Evolutionary conservation across 2,888 invertebrate genomes (phyloP).

Genomic region (Erebia aethiops): DNA sequence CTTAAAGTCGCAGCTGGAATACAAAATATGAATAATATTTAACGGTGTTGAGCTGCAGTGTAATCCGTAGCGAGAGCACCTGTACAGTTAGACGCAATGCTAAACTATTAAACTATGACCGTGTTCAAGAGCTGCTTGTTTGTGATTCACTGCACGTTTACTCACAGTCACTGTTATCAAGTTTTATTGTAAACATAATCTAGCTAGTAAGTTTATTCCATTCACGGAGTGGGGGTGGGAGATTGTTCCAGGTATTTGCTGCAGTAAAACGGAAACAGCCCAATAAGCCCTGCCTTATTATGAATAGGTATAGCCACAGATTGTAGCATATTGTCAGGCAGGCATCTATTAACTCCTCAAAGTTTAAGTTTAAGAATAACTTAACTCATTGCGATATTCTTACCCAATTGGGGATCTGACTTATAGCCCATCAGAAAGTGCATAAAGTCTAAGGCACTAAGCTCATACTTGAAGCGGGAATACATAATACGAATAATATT

Average conservation of each 20-base stretch:
- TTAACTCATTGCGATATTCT: background rate
- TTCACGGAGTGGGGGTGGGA: no score
- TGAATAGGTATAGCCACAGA: no score
- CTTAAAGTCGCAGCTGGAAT: slow-evolving; percentile 12
- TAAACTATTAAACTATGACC: slow-evolving; percentile 27
- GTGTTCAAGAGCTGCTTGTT: slow-evolving; percentile 8
- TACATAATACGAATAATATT: slow-evolving; percentile 17
- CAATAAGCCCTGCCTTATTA: no score
- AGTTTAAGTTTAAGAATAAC: no score
- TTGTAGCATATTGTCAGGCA: no score
- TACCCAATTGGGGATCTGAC: background rate
- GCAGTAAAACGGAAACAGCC: no score
- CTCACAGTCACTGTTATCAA: slow-evolving; percentile 6
- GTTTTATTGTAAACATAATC: no score
- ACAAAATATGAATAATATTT: slow-evolving; percentile 19
- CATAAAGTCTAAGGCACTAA: background rate
- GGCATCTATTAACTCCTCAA: no score
- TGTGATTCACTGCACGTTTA: slow-evolving; percentile 13
- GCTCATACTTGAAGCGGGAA: slow-evolving; percentile 14
- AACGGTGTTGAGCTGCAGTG: slow-evolving; percentile 9
- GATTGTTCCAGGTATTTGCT: no score
- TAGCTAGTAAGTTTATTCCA: no score
- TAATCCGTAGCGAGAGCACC: slow-evolving; percentile 18
- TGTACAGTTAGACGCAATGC: slow-evolving; percentile 19
- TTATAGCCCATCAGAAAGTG: background rate